Base-by-base conservation (phyloP, 2,888 invertebrate species). In the Buathra laborator region DNA sequence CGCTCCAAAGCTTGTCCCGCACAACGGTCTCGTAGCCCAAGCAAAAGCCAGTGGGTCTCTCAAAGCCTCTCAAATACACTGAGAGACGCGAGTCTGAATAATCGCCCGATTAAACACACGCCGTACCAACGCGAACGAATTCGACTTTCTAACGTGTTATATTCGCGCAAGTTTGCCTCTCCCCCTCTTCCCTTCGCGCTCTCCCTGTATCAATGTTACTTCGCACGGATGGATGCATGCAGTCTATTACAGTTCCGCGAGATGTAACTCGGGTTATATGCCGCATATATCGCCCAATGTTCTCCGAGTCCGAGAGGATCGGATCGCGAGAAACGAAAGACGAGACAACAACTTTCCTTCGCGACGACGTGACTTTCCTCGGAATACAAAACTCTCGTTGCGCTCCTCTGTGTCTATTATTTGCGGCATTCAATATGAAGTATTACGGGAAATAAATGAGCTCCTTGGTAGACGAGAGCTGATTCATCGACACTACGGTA, bases 61-160 rank as follows among this genome's bases (percentile, higher is more conserved):
- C 56, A 16, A 9, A 14, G 51, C 16, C 10, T 24, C 56, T 9
- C 10, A 9, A 19, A 24, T 56, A 5, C 4, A 56, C 62, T 43
- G 71, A 51, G 59, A 71, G 77, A 53, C 59, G 64, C 43, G 59
- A 56, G 59, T 59, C 53, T 77, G 76, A 81, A 81, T 81, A 81
- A 84, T 81, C 81, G 77, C n/a, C 71, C 72, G 76, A 85, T 81
- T 84, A 81, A 81, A 78, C 78, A 74, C 68, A 74, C 68, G 62
- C 48, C 32, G 64, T 66, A 46, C 59, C 12, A 37, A 16, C 79
- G 83, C 56, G 78, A 81, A 85, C 81, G 78, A 81, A 85, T 81
- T 85, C 84, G 84, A 81, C 84, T 81, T 85, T 85, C 84, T 81
- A 85, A 81, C 81, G 78, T 75, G 81, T 85, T 81, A 62, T 67